These are phyloP conservation scores for Ditylenchus dipsaci DNA, from an alignment of 1,140 invertebrate genomes.

Conservation along the genomic window DNA sequence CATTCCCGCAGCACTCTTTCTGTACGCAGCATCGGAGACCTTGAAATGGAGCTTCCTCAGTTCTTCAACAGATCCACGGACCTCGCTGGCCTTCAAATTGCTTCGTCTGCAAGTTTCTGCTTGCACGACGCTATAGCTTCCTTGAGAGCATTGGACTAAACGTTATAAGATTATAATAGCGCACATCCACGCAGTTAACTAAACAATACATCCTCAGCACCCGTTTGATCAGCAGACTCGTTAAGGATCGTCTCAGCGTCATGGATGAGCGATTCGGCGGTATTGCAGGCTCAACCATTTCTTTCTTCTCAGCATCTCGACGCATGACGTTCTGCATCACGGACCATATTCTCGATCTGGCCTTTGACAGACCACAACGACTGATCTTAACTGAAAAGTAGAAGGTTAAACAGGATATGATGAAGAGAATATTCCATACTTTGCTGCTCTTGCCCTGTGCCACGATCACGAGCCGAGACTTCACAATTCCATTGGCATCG, in stretches of 20 bases:
- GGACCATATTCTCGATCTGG: conserved; percentile 99
- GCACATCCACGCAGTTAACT: too few relatives aligned
- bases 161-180: too few relatives aligned
- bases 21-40: too few relatives aligned
- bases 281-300: conserved; percentile 93
- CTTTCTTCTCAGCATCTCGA: conserved; percentile 81
- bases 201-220: conserved; percentile 71
- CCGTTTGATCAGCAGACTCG: conserved; percentile 93
- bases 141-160: too few relatives aligned
- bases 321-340: conserved; percentile 92
- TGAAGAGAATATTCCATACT: conserved; percentile 49
- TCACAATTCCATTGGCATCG: conserved; percentile 63
- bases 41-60: too few relatives aligned
- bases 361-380: conserved; percentile 95
- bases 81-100: too few relatives aligned
- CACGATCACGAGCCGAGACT: conserved; percentile 63
- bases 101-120: too few relatives aligned
- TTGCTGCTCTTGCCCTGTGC: conserved; percentile 75
- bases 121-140: too few relatives aligned
- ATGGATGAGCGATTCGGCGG: conserved; percentile 91
- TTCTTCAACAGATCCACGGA: too few relatives aligned
- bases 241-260: conserved; percentile 97
- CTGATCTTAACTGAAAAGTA: conserved; percentile 85
- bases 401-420: neutral
- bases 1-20: too few relatives aligned